These are phyloP conservation scores for Notamacropus eugenii DNA, from an alignment of 2,797 vertebrate species.

Conservation along the genomic window DNA sequence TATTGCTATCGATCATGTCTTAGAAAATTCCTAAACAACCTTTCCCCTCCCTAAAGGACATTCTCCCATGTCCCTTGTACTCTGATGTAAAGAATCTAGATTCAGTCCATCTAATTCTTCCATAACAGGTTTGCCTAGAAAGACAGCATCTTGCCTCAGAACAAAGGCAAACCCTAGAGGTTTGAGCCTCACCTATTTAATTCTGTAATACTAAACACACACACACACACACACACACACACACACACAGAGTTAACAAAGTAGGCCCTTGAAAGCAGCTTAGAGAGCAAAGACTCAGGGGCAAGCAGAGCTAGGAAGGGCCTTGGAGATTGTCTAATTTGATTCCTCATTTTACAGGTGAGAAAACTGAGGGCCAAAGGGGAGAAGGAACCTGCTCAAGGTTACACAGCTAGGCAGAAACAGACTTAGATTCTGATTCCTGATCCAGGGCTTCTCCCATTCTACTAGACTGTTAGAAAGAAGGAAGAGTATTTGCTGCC, in stretches of 20 bases:
- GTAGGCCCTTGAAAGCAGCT: background rate
- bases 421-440: background rate
- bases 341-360: background rate
- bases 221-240: conserved; percentile 4
- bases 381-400: background rate
- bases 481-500: background rate
- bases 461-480: background rate
- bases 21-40: background rate
- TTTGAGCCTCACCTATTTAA: background rate
- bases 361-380: background rate
- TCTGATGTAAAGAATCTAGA: conserved; percentile 28
- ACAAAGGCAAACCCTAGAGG: background rate
- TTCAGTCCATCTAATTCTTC: background rate
- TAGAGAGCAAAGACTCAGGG: background rate
- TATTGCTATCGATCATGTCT: background rate
- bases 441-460: background rate
- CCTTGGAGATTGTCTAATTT: background rate
- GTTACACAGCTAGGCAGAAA: background rate
- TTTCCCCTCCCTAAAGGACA: background rate
- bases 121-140: conserved; percentile 46
- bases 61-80: background rate
- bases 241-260: conserved; percentile 17
- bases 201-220: background rate
- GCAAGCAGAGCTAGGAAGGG: background rate
- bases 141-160: conserved; percentile 36